Base-by-base conservation (phyloP, 2,797 vertebrate species). In the Falco biarmicus region DNA sequence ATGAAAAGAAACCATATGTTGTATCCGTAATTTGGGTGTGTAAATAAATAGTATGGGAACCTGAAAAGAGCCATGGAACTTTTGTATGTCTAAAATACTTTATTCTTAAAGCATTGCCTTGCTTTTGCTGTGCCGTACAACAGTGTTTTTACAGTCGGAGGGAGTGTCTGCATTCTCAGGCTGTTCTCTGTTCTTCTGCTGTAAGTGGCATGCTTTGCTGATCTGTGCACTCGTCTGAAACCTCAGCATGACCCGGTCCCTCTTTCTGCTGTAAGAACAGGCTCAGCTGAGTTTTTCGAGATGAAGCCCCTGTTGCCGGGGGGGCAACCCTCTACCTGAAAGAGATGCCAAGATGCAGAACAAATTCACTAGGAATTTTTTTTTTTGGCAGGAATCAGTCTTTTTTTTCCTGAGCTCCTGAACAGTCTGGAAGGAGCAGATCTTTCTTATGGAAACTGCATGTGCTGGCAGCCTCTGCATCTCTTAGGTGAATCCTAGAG, bases 91-190 rank as follows among this genome's bases (percentile, higher is more conserved):
- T 84, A 29, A n/a, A 32, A n/a, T 83, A 32, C 29, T 89, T 88
- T 25, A 29, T 73, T 83, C 25, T 65, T 94, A 43, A 90, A 93
- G 45, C 22, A 59, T 7, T n/a, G 80, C 41, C 29, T 19, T 61
- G 63, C 12, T 89, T 90, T 93, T 94, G 57, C 87, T 87, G 80
- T 65, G 51, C 60, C 74, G 1, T 37, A 0, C 70, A 81, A 17
- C 73, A 76, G 90, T 84, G 96, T 91, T 93, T 94, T 83, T 90
- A 31, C 78, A 92, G 89, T 74, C 90, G 79, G 84, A 48, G 93
- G 91, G 87, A 93, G 83, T 21, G 11, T 75, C 73, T 87, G 74
- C 28, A 6, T 93, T 86, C 69, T 79, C 84, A 68, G 92, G 81
- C 80, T 90, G 78, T 26, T 77, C 74, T 69, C 70, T 93, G 32